Percentiles rank a stretch among this genome's conserved stretches.
These are phyloP conservation scores for Calameuta filiformis DNA, from an alignment of 2,888 invertebrate species.

Conservation along the genomic window DNA sequence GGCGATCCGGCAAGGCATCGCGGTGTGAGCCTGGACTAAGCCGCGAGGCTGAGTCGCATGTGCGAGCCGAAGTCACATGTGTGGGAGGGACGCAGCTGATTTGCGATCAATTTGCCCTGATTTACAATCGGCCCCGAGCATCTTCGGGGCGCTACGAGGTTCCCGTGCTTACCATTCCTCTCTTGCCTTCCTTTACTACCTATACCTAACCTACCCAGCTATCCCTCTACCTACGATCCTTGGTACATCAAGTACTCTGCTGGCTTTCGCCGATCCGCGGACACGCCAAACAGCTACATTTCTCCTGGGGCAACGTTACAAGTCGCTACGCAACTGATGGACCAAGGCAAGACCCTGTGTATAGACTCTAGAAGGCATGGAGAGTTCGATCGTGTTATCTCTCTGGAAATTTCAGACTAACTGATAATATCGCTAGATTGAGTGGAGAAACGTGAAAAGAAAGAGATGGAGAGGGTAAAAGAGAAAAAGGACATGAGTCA, in stretches of 20 bases:
- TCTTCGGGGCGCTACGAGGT: conserved; percentile 26
- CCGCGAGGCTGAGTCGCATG: neutral
- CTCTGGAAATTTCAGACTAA: neutral
- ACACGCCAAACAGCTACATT: neutral
- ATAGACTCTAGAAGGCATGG: neutral
- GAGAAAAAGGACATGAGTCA: neutral
- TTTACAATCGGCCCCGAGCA: conserved; percentile 56
- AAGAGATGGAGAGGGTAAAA: neutral
- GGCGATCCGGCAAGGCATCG: neutral
- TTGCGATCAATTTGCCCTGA: conserved; percentile 65
- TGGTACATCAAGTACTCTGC: neutral
- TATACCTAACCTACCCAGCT: neutral
- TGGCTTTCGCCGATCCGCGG: neutral
- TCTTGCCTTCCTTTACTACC: neutral
- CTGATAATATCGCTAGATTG: neutral
- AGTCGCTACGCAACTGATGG: neutral
- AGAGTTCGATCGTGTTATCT: neutral
- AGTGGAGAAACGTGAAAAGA: neutral
- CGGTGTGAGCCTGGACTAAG: conserved; percentile 1
- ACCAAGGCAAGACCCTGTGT: neutral
- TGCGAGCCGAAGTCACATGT: conserved; percentile 5
- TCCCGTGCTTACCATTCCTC: neutral
- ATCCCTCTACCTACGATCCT: neutral
- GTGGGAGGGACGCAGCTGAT: conserved; percentile 48
- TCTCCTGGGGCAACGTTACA: neutral